Evolutionary conservation across 2,888 invertebrate species (phyloP).

Genomic region (Scaptomyza parva): DNA sequence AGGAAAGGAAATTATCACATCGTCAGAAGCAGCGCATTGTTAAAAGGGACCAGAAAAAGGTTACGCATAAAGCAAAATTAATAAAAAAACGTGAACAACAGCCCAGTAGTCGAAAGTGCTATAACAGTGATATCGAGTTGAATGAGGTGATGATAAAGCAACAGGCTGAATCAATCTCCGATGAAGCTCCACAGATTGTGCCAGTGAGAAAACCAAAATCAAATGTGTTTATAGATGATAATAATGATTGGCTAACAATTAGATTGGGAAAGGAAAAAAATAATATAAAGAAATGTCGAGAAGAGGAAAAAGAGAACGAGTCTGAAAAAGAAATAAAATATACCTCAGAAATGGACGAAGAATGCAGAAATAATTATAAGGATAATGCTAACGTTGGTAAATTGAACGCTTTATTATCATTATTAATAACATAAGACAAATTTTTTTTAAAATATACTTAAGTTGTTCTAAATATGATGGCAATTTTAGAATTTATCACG

Average conservation of each 20-base stretch:
- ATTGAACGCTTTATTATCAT: too few species aligned
- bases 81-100: constrained; percentile 56
- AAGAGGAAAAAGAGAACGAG: constrained; percentile 49
- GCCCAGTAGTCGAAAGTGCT: constrained; percentile 66
- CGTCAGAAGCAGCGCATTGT: constrained; percentile 89
- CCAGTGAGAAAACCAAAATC: constrained; percentile 42
- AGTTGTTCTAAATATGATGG: too few species aligned
- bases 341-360: constrained; percentile 52
- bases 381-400: constrained; percentile 77
- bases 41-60: constrained; percentile 87
- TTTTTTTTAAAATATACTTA: too few species aligned
- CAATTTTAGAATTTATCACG: too few species aligned
- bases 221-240: constrained; percentile 89
- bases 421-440: too few species aligned
- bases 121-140: constrained; percentile 80
- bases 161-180: constrained; percentile 63
- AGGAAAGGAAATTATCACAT: constrained; percentile 88
- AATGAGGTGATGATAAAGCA: constrained; percentile 63
- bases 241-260: constrained; percentile 89
- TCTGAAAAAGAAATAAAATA: constrained; percentile 61
- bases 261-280: constrained; percentile 84
- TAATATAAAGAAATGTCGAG: constrained; percentile 36
- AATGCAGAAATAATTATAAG: constrained; percentile 59
- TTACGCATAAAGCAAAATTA: constrained; percentile 77
- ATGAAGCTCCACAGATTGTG: constrained; percentile 56